phyloP scores from a whole-genome alignment of 1,140 invertebrate genomes.

The Gryon sp. region DNA sequence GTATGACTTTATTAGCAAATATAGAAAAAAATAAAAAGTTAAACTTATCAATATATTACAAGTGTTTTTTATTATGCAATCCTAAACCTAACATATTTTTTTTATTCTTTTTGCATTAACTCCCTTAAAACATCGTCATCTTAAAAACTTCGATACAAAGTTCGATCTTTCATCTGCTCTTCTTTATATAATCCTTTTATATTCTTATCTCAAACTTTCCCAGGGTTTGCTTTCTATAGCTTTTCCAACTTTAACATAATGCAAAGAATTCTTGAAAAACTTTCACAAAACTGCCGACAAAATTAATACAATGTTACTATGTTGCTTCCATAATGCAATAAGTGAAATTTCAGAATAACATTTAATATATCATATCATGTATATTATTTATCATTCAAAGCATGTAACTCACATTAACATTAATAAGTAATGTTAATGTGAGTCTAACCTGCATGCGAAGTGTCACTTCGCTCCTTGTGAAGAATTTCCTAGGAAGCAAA shows the following conservation, averaged over 20 bases:
- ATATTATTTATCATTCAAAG: neutral
- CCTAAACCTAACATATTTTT: constrained; percentile 23
- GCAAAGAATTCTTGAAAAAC: constrained; percentile 53
- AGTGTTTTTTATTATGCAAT: constrained; percentile 40
- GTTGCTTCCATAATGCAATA: constrained; percentile 33
- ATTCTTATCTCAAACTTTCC: constrained; percentile 59
- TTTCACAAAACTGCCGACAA: constrained; percentile 34
- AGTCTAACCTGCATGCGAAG: no score
- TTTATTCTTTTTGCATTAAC: constrained; percentile 50
- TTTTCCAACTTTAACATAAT: constrained; percentile 57
- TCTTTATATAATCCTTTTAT: constrained; percentile 60
- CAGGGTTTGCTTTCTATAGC: constrained; percentile 27
- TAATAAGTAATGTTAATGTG: no score
- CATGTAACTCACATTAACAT: no score
- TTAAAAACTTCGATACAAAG: constrained; percentile 55
- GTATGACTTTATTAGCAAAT: no score
- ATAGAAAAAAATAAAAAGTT: no score
- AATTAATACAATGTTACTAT: constrained; percentile 53
- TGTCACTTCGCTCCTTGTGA: no score
- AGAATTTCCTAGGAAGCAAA: no score
- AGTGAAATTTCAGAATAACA: constrained; percentile 11
- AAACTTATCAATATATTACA: no score
- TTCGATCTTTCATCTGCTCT: constrained; percentile 53
- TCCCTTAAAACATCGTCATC: constrained; percentile 51
- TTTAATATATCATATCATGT: neutral